phyloP scores from a whole-genome alignment of 2,113 vertebrate species.

The Condylura cristata region DNA sequence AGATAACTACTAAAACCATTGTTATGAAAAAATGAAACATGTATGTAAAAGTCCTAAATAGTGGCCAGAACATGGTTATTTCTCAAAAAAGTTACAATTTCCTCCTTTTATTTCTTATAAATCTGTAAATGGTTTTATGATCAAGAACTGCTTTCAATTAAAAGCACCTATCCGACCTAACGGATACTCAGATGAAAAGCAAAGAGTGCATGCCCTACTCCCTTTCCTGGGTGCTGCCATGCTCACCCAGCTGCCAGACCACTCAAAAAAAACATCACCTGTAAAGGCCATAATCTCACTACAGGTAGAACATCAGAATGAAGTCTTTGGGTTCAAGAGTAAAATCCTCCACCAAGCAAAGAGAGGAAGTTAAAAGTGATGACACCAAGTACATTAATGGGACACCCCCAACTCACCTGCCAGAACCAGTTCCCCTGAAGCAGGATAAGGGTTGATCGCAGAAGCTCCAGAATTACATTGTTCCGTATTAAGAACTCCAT shows the following conservation, averaged over 20 bases:
- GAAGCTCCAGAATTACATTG: constrained; percentile 92
- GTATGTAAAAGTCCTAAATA: neutral
- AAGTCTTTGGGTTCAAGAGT: neutral
- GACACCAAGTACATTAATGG: neutral
- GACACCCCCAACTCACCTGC: constrained; percentile 89
- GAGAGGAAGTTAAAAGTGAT: neutral
- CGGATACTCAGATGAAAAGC: neutral
- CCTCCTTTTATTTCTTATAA: neutral
- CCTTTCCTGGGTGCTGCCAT: neutral
- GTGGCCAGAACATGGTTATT: neutral
- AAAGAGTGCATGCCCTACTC: neutral
- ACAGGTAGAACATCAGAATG: neutral
- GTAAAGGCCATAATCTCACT: neutral
- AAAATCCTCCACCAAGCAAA: neutral
- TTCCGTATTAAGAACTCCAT: constrained; percentile 92
- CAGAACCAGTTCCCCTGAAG: constrained; percentile 97
- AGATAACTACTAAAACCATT: neutral
- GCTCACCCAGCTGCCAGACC: accelerated
- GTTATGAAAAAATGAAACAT: neutral
- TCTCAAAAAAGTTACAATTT: neutral
- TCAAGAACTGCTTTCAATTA: neutral
- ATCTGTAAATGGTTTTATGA: neutral
- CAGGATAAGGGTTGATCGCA: constrained; percentile 89
- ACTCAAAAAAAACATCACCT: neutral
- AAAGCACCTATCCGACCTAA: neutral